Percentiles rank a stretch among this genome's conserved stretches.
These are phyloP conservation scores for Sebastes elongatus DNA, from an alignment of 2,797 vertebrate species.

Conservation along the genomic window DNA sequence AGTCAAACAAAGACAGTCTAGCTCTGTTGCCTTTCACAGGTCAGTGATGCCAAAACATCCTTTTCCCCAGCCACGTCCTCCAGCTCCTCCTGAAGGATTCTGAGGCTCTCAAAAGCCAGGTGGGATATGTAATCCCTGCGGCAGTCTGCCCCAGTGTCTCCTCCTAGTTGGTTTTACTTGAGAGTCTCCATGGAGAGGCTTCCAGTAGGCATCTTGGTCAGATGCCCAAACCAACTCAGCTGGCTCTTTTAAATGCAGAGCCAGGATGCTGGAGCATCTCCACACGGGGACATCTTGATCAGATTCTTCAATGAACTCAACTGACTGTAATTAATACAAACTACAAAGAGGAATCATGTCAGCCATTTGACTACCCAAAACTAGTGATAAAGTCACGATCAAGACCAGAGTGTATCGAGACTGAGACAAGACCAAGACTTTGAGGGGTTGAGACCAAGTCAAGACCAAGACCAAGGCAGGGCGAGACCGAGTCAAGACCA, in stretches of 20 bases:
- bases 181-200: background rate
- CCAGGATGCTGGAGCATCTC: background rate
- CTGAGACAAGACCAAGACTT: no score
- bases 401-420: no score
- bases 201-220: conserved; percentile 11
- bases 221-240: background rate
- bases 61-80: background rate
- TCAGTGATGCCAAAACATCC: background rate
- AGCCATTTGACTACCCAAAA: no score
- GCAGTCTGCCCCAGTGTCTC: background rate
- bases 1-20: background rate
- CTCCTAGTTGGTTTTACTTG: background rate
- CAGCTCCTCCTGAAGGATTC: background rate
- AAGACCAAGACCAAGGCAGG: no score
- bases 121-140: conserved; percentile 12
- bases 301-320: background rate
- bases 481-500: no score
- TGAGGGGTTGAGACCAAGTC: no score
- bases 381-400: no score
- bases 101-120: conserved; percentile 7
- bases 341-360: background rate
- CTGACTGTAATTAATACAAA: background rate
- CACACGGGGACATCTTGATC: background rate
- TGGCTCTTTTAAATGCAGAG: no score
- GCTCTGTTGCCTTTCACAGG: background rate